Percentiles rank a stretch among this genome's conserved stretches.
Evolutionary conservation across 2,113 vertebrate genomes (phyloP).

Genomic region (Drymodes brunneopygia): DNA sequence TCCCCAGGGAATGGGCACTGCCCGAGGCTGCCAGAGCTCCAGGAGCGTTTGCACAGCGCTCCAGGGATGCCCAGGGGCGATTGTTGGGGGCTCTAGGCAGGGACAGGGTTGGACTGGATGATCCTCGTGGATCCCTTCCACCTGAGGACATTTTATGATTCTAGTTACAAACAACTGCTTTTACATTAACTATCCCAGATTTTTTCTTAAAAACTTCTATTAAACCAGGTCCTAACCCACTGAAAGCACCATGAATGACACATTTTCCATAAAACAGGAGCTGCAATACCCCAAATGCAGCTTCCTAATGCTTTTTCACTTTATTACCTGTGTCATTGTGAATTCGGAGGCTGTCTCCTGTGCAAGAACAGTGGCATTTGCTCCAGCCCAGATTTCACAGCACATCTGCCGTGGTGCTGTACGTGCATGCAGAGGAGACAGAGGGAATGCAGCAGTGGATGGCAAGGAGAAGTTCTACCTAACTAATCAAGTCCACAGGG

Average conservation of each 20-base stretch:
- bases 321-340: conserved; percentile 51
- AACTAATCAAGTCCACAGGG: conserved; percentile 50
- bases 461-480: conserved; percentile 34
- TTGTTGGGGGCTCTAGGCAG: background rate
- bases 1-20: background rate
- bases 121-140: background rate
- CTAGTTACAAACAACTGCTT: background rate
- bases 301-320: background rate
- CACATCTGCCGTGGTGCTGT: conserved; percentile 62
- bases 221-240: background rate
- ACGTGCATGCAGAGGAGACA: conserved; percentile 51
- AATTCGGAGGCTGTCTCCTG: conserved; percentile 52
- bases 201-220: background rate
- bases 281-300: background rate
- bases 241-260: background rate
- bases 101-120: no score
- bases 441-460: conserved; percentile 4
- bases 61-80: background rate
- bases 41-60: rapidly evolving
- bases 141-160: background rate
- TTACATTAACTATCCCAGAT: background rate
- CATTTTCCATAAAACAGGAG: background rate
- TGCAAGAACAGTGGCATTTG: conserved; percentile 62
- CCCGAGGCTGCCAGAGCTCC: background rate
- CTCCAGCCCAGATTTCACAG: conserved; percentile 63